Evolutionary conservation across 2,888 invertebrate species (phyloP), one percentile per base, ranked within the genome.

Genomic region (Chloroclystis v-ata): DNA sequence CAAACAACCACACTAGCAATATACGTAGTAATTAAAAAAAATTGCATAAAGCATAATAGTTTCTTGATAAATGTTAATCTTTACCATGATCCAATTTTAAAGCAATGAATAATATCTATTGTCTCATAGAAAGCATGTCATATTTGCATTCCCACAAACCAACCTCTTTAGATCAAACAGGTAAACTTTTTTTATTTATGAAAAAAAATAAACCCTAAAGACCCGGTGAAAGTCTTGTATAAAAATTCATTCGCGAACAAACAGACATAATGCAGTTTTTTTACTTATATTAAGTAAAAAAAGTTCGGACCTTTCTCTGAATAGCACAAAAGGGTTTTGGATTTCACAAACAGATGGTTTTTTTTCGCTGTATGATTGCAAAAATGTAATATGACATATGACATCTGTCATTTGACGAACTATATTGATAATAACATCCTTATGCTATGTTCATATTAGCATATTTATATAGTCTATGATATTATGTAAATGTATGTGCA

Each of bases 251-350:
- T 59, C 54, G 47, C 60, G 68, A 67, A 67, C 71, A 73, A 75
- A 75, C 63, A 74, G 48, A 60, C 61, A 72, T 74, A 73, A 75
- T 75, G 67, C 63, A 47, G 58, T 67, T 77, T 79, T 82, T 77
- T 80, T 77, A n/a, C n/a, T 63, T 61, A 42, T 66, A 58, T 66
- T 65, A 58, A 63, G 69, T 75, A 78, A 80, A 78, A 69, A 61
- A 58, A 62, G 37, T 28, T 55, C 54, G 67, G 64, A 67, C 70
- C 72, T 74, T 75, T 73, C 75, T 73, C 64, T 74, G 78, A 81
- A 82, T 65, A 61, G 62, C 69, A 82, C 82, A 84, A 84, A 85
- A 80, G 84, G 85, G 84, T 81, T 85, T 83, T 76, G 64, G 61
- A 75, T 85, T 82, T 80, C 83, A 78, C 71, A 71, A 73, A 76